Evolutionary conservation across 2,888 invertebrate species (phyloP).

Genomic region (Trimorus sp.): DNA sequence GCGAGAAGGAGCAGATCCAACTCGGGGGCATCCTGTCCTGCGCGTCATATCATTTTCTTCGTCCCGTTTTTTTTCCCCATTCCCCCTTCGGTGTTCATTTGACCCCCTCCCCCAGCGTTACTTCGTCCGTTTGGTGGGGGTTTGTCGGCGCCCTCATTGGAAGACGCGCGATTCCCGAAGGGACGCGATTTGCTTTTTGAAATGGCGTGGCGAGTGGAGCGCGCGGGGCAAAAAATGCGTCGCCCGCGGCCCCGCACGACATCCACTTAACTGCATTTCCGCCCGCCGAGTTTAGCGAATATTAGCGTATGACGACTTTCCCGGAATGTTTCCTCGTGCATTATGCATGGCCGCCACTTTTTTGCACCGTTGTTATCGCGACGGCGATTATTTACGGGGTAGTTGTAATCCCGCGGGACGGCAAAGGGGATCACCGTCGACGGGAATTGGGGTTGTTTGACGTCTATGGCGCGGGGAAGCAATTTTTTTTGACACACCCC

Average conservation of each 20-base stretch:
- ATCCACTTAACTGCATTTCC: conserved; percentile 29
- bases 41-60: conserved; percentile 16
- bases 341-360: too few relatives aligned
- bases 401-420: neutral
- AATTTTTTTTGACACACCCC: too few relatives aligned
- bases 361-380: too few relatives aligned
- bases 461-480: too few relatives aligned
- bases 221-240: conserved; percentile 11
- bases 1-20: too few relatives aligned
- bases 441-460: too few relatives aligned
- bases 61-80: neutral
- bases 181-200: conserved; percentile 18
- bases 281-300: conserved; percentile 18
- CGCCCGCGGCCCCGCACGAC: conserved; percentile 8
- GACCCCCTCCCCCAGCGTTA: too few relatives aligned
- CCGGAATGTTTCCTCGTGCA: neutral
- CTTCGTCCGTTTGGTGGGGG: neutral
- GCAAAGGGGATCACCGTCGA: too few relatives aligned
- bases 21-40: too few relatives aligned
- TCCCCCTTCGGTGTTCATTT: too few relatives aligned
- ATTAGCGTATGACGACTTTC: conserved; percentile 17
- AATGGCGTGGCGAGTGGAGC: conserved; percentile 8
- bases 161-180: conserved; percentile 19
- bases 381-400: too few relatives aligned
- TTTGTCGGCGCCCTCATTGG: conserved; percentile 3